These are phyloP conservation scores for Puntigrus tetrazona DNA, from an alignment of 2,113 vertebrate genomes.

Conservation along the genomic window DNA sequence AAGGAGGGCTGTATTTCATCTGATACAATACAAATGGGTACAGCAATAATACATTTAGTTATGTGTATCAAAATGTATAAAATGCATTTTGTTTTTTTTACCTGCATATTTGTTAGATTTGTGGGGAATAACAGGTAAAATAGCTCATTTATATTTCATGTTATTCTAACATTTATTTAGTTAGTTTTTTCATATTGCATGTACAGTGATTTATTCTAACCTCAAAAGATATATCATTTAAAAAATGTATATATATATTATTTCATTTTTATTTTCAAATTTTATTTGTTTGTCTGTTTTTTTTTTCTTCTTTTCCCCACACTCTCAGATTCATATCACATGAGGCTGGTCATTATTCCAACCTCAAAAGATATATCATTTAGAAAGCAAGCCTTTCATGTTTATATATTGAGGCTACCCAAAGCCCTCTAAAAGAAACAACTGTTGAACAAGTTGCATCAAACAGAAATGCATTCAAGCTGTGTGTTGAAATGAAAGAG, in stretches of 20 bases:
- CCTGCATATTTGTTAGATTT: too few relatives aligned
- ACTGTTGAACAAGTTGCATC: slow-evolving; percentile 24
- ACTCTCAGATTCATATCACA: not conserved
- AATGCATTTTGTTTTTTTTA: too few relatives aligned
- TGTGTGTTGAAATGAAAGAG: slow-evolving; percentile 31
- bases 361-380: slow-evolving; percentile 6
- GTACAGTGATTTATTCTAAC: too few relatives aligned
- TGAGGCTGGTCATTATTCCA: slow-evolving; percentile 23
- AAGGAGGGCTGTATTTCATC: not conserved
- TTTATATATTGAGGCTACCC: slow-evolving; percentile 8
- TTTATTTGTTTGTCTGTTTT: not conserved
- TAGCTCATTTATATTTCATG: too few relatives aligned
- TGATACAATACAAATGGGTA: not conserved
- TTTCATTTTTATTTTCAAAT: not conserved
- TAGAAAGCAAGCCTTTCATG: slow-evolving; percentile 29
- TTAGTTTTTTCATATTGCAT: too few relatives aligned
- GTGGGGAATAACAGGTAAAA: too few relatives aligned
- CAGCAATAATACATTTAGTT: not conserved
- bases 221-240: too few relatives aligned
- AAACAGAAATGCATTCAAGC: slow-evolving; percentile 30
- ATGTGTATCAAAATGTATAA: not conserved
- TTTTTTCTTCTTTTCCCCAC: not conserved
- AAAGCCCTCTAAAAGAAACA: not conserved
- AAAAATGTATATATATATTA: not conserved
- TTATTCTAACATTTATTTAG: too few relatives aligned